Evolutionary conservation across 2,797 vertebrate species (phyloP).

Genomic region (Halcyon smyrnensis): DNA sequence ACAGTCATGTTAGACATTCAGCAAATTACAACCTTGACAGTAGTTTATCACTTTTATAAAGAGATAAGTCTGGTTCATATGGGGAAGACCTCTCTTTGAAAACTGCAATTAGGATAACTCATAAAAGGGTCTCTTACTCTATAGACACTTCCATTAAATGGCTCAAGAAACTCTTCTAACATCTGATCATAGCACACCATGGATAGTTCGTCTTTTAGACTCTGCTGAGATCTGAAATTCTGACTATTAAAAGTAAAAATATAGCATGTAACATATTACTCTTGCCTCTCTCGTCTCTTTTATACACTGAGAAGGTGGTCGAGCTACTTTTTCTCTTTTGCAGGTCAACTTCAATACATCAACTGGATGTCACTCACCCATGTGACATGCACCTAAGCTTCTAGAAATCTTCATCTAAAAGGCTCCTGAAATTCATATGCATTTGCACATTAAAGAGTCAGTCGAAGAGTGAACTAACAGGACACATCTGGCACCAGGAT

Average conservation of each 20-base stretch:
- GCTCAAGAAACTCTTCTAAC: neutral
- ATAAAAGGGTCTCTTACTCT: neutral
- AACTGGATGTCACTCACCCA: conserved; percentile 52
- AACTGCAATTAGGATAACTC: neutral
- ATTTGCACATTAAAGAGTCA: conserved; percentile 16
- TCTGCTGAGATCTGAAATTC: neutral
- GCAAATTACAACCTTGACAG: neutral
- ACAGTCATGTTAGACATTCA: neutral
- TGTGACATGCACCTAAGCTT: conserved; percentile 77
- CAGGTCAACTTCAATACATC: conserved; percentile 68
- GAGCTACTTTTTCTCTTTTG: conserved; percentile 59
- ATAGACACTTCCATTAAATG: neutral
- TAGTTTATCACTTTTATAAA: neutral
- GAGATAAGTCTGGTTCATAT: neutral
- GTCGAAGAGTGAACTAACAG: conserved; percentile 4
- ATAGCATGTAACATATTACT: neutral
- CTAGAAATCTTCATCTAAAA: conserved; percentile 72
- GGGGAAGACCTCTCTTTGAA: neutral
- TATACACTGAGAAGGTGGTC: neutral
- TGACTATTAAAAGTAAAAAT: neutral
- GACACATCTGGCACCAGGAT: conserved; percentile 68
- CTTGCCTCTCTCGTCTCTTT: neutral
- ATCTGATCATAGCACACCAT: neutral
- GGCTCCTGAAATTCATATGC: conserved; percentile 62
- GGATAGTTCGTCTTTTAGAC: neutral